Percentiles rank a stretch among this genome's conserved stretches.
phyloP scores from a whole-genome alignment of 2,888 invertebrate genomes.

The Drosophila histrio region DNA sequence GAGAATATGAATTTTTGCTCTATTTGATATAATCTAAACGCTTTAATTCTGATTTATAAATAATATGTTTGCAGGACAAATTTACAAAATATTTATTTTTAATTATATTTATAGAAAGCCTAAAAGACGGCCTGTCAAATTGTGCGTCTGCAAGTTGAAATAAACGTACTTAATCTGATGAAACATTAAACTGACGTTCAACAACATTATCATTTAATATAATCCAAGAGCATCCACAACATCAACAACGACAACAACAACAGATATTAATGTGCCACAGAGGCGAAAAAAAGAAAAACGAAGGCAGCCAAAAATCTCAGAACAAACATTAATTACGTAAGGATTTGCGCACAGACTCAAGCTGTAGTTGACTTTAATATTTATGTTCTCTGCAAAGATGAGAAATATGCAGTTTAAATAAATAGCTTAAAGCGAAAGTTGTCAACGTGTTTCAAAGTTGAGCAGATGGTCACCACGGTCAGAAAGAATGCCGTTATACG shows the following conservation, averaged over 20 bases:
- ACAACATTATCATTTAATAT: conserved; percentile 57
- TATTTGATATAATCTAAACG: too few species aligned
- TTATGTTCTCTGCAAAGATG: conserved; percentile 51
- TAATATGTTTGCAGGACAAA: neutral
- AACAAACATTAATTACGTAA: conserved; percentile 68
- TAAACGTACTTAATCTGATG: conserved; percentile 54
- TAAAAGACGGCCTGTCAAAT: conserved; percentile 4
- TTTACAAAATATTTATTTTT: neutral
- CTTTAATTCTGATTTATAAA: conserved; percentile 31
- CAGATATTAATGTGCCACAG: conserved; percentile 55
- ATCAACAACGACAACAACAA: conserved; percentile 24
- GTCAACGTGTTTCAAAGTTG: conserved; percentile 16
- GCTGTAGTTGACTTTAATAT: conserved; percentile 71
- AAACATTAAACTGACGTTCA: conserved; percentile 60
- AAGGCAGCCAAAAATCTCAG: conserved; percentile 50
- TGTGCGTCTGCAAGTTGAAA: conserved; percentile 11
- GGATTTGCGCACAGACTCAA: conserved; percentile 58
- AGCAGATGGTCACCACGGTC: conserved; percentile 7
- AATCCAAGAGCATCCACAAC: conserved; percentile 38
- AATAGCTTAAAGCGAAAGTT: conserved; percentile 57
- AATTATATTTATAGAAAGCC: conserved; percentile 8
- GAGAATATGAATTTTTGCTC: too few species aligned
- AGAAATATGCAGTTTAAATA: conserved; percentile 61
- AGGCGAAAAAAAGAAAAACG: conserved; percentile 9
- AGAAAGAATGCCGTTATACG: neutral